Base-by-base conservation (phyloP, 2,797 vertebrate species). In the Phalloptychus januarius region DNA sequence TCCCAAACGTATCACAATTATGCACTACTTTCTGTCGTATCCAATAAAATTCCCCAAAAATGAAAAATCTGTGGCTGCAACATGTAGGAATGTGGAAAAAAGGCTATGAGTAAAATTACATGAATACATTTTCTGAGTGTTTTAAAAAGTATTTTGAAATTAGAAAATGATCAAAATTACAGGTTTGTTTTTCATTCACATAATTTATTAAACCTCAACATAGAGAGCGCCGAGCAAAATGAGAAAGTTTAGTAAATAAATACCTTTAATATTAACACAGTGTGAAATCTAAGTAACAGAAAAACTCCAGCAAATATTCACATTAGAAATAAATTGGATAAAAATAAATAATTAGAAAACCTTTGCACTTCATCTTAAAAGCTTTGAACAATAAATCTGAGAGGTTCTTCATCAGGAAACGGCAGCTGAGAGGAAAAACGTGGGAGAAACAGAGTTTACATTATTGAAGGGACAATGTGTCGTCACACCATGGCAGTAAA, bases 401-500 rank as follows among this genome's bases (percentile, higher is more conserved):
- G 20, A 16, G 20, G 4, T 33, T 38, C 33, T 20, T 38, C 16
- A 23, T 23, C 36, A 23, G 36, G 33, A 38, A 65, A 38, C 33
- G 4, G 63, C 36, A 42, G 40, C 65, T 5, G 16, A 25, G 65
- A 69, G 61, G 38, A 69, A 25, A 42, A 5, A 13, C 36, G 65
- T 42, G 20, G 61, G 5, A 69, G 65, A 23, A 38, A 69, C 13
- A 5, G 20, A 40, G 36, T 42, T 42, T 69, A 25, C 3, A 42
- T 42, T 69, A 69, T 69, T 69, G 40, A 69, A 42, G 38, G 23
- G 23, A 13, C 10, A n/a, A 69, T 69, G 65, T 67, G 63, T 67
- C 25, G 23, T 42, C 25, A 42, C 72, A 42, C 42, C 25, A 58
- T 16, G 2, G 72, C 72, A 40, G 72, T 69, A 40, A 89, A 91